phyloP scores from a whole-genome alignment of 2,888 invertebrate genomes.

The Drosophila nr. fundita region DNA sequence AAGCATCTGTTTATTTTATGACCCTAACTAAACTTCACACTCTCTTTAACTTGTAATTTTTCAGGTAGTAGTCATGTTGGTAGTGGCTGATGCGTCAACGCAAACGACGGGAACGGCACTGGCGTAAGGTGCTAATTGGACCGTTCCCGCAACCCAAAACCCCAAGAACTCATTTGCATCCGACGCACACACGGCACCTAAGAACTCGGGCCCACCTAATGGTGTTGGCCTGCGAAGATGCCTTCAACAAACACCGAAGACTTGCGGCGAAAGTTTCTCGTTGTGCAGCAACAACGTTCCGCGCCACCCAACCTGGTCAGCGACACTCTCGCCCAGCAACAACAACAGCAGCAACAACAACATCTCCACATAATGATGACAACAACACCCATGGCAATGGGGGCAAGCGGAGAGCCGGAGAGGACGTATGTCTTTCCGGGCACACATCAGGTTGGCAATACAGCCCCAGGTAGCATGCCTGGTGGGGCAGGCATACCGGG shows the following conservation, averaged over 20 bases:
- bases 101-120: conserved; percentile 28
- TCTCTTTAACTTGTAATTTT: not conserved
- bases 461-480: conserved; percentile 67
- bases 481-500: conserved; percentile 72
- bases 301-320: conserved; percentile 77
- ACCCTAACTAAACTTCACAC: conserved; percentile 22
- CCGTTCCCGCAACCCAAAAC: conserved; percentile 14
- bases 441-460: conserved; percentile 57
- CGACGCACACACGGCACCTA: conserved; percentile 19
- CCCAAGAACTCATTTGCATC: conserved; percentile 40
- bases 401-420: conserved; percentile 77
- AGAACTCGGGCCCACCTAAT: conserved; percentile 66
- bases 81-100: conserved; percentile 15
- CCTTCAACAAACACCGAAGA: conserved; percentile 84
- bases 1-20: conserved; percentile 7
- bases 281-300: conserved; percentile 82
- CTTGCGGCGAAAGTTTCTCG: conserved; percentile 84
- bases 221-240: conserved; percentile 83
- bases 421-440: conserved; percentile 84
- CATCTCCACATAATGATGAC: conserved; percentile 43
- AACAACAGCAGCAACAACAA: conserved; percentile 17
- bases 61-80: conserved; percentile 38
- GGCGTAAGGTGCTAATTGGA: conserved; percentile 40
- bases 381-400: conserved; percentile 8
- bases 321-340: conserved; percentile 41